Evolutionary conservation across 2,797 vertebrate genomes (phyloP).

Genomic region (Hypotaenidia philippensis): DNA sequence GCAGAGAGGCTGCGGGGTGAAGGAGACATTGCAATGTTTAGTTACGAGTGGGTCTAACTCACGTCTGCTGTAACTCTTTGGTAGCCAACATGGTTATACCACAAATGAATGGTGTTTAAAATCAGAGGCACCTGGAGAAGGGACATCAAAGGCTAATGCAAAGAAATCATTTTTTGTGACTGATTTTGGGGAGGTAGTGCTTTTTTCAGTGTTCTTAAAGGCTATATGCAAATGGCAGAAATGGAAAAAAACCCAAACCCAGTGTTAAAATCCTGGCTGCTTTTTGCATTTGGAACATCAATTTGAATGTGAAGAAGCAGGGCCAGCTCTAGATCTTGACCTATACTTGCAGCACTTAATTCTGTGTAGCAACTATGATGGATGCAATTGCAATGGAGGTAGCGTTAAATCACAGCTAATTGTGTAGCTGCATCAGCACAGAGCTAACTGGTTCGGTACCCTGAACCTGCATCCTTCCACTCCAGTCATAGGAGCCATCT

Average conservation of each 20-base stretch:
- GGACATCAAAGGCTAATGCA: not conserved
- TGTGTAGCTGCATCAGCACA: constrained; percentile 33
- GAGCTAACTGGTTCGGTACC: constrained; percentile 36
- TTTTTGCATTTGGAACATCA: not conserved
- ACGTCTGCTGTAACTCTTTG: not conserved
- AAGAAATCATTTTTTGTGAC: not conserved
- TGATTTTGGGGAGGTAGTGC: not conserved
- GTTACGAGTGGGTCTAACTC: not conserved
- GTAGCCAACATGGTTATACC: not conserved
- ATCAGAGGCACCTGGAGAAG: accelerated
- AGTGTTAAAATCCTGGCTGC: not conserved
- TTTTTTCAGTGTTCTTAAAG: not conserved
- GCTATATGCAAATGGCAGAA: not conserved
- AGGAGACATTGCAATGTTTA: not conserved
- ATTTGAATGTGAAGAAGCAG: not conserved
- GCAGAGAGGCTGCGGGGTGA: not conserved
- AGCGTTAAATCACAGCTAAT: constrained; percentile 15
- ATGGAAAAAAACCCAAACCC: not conserved
- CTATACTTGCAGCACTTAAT: constrained; percentile 35
- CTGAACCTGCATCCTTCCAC: no score
- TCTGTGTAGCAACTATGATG: not conserved
- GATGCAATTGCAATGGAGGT: not conserved
- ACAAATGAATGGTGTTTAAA: not conserved
- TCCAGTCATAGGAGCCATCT: no score
- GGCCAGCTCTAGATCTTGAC: constrained; percentile 28